Base-by-base conservation (phyloP, 2,888 invertebrate genomes). In the Campaea margaritaria region DNA sequence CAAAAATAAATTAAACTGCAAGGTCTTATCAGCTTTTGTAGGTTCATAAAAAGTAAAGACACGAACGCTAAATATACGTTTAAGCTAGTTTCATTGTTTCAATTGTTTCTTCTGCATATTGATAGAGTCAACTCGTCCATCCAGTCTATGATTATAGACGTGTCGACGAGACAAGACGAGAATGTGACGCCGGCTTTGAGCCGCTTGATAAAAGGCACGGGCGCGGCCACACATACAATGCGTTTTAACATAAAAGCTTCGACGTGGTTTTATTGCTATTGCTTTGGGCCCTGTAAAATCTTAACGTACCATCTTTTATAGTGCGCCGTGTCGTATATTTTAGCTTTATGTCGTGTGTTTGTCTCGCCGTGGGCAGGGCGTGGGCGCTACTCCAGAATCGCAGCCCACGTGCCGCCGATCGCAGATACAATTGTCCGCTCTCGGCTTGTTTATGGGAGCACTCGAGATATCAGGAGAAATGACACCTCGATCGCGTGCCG, bases 371-470 rank as follows among this genome's bases (percentile, higher is more conserved):
- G 72, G 78, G 80, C 74, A 54, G 76, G 68, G 83, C 86, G 91
- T 91, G 88, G 91, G 91, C 83, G 91, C 86, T 89, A 85, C 89
- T 87, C 88, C 87, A 88, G 86, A 86, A 85, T 79, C 76, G 77
- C 82, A 62, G 83, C 89, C 88, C 89, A 87, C 88, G 85, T 86
- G 87, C 85, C 81, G 62, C 67, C 71, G 90, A 87, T 90, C 79
- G 78, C 79, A 86, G 89, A 89, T 89, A 86, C 83, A 76, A 86
- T 89, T 87, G 86, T 87, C 82, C 78, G 83, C 85, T 81, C 69
- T 73, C 74, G 83, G 84, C 87, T 85, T 82, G 84, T 89, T 89
- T 88, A 89, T 85, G 81, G 78, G 79, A 80, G 81, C 83, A 82
- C 78, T 82, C 73, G 71, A 78, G 85, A 83, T 86, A 85, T 76